phyloP scores from a whole-genome alignment of 2,797 vertebrate genomes.

The Sphenopsis melanotis region DNA sequence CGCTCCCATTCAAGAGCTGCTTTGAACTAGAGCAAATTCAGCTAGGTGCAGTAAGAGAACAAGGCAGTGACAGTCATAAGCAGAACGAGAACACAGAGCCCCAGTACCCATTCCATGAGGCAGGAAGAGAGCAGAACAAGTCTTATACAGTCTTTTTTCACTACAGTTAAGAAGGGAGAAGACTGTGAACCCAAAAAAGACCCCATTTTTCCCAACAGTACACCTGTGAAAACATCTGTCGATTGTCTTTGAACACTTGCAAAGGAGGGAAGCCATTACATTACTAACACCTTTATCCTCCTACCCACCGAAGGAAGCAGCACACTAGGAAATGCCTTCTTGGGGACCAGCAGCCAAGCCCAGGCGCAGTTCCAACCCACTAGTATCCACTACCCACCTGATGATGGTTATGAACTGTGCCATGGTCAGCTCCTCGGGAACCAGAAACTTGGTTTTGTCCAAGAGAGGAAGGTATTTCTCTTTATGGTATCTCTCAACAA shows the following conservation, averaged over 20 bases:
- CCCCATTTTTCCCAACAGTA: neutral
- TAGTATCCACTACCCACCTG: constrained; percentile 69
- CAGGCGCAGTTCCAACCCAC: neutral
- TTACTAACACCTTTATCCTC: neutral
- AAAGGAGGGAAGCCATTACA: neutral
- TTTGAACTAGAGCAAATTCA: neutral
- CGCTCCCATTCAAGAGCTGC: neutral
- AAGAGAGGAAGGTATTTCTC: constrained; percentile 85
- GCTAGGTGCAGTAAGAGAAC: neutral
- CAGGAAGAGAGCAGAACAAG: neutral
- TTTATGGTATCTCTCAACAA: constrained; percentile 84
- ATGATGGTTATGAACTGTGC: constrained; percentile 88
- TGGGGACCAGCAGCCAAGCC: neutral
- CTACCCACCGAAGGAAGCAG: neutral
- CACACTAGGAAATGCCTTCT: neutral
- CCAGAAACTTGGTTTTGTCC: constrained; percentile 92
- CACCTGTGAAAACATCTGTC: neutral
- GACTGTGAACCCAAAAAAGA: neutral
- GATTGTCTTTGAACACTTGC: neutral
- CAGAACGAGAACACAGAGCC: neutral
- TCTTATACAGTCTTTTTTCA: neutral
- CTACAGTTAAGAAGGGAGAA: neutral
- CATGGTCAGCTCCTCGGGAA: constrained; percentile 89
- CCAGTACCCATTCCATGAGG: neutral
- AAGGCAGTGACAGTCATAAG: neutral